Conservation (phyloP, 2,888 invertebrate species). For the Cantharis lateralis region DNA sequence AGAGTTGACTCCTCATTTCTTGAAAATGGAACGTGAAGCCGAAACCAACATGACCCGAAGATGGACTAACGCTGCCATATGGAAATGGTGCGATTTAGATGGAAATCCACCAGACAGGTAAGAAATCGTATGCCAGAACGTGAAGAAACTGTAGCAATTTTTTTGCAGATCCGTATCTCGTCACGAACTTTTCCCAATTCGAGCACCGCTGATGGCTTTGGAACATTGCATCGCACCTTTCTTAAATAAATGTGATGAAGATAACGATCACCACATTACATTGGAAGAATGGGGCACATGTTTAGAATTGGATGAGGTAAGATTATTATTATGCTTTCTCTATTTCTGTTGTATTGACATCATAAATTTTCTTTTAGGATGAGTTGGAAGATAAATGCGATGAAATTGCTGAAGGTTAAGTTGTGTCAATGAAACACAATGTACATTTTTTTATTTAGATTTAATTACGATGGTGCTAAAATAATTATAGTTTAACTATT, state of each 20-base stretch:
- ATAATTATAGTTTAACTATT: background rate
- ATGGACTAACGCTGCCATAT: constrained; percentile 92
- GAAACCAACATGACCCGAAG: constrained; percentile 82
- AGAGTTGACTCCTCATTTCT: constrained; percentile 81
- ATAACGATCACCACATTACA: constrained; percentile 89
- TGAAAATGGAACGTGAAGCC: constrained; percentile 87
- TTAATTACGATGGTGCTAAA: background rate
- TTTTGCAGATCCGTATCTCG: constrained; percentile 75
- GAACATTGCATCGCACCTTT: constrained; percentile 98
- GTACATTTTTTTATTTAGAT: background rate
- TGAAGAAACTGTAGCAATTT: background rate
- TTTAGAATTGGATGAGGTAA: constrained; percentile 81
- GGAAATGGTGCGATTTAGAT: constrained; percentile 99
- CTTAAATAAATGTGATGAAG: constrained; percentile 86
- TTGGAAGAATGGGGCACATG: constrained; percentile 92
- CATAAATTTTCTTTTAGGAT: constrained; percentile 62
- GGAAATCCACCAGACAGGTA: constrained; percentile 86
- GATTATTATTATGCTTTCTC: constrained; percentile 3
- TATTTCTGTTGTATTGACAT: background rate
- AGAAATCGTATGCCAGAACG: background rate
- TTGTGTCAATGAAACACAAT: background rate
- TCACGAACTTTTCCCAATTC: constrained; percentile 94
- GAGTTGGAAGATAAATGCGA: constrained; percentile 83
- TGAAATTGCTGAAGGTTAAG: constrained; percentile 61
- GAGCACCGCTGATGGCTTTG: constrained; percentile 91